Base-by-base conservation (phyloP, 2,797 vertebrate species). In the Dicrostonyx torquatus region DNA sequence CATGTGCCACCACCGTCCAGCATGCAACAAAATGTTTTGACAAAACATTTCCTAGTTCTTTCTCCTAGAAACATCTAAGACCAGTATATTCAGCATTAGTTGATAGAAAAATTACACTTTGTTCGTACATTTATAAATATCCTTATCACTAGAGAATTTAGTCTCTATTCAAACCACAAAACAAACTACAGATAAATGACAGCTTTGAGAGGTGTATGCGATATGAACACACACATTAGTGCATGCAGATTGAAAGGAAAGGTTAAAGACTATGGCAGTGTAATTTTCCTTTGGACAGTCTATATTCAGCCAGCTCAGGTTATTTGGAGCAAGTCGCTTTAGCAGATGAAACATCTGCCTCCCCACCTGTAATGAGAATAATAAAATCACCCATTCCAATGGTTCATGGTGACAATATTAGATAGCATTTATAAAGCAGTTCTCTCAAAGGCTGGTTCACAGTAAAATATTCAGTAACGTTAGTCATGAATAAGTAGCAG, bases 391-490 rank as follows among this genome's bases (percentile, higher is more conserved):
- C 13, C 72, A 48, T 85, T 53, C 72, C 20, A 82, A 73, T n/a
- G 22, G 37, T 40, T 90, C 64, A 80, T 48, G 5, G n/a, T 85
- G 18, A 92, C 87, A 89, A 85, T 68, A 85, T 90, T 60, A 66
- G 29, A 37, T n/a, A 75, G 24, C 45, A 75, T 43, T 89, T 75
- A 78, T 76, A 92, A 76, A 43, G 29, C 11, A 9, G 55, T 72
- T 77, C 75, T 89, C 64, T 90, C 75, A 68, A 80, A 77, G 40
- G 1, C 48, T 93, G 24, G 14, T 77, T 88, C 93, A 64, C 91
- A 89, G 58, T 89, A 78, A 86, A 70, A 6, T 80, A 18, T 80
- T 83, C n/a, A 58, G 60, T 48, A 40, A 6, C 68, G 26, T 86
- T 86, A 48, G 4, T 88, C 29, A 90, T 43, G 68, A 80, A 34